These are phyloP conservation scores for Albula goreensis DNA, from an alignment of 2,113 vertebrate species.

Conservation along the genomic window DNA sequence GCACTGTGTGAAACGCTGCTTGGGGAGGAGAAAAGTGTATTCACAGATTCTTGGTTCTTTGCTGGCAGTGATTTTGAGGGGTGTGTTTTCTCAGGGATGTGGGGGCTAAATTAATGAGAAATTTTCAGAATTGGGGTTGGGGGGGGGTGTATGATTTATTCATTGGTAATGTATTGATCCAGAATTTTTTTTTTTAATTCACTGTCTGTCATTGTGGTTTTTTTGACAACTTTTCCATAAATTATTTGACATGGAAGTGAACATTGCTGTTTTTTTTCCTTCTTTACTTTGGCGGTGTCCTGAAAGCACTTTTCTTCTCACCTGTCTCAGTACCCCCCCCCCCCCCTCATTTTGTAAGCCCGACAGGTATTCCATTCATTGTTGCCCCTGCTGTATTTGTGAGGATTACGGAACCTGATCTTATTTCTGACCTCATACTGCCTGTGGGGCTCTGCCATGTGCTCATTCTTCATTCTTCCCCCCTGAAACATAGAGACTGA, in stretches of 20 bases:
- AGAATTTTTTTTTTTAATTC: background rate
- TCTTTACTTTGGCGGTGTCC: constrained; percentile 44
- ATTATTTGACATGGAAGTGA: constrained; percentile 40
- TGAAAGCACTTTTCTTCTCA: constrained; percentile 60
- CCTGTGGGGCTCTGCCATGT: constrained; percentile 52
- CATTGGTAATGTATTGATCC: background rate
- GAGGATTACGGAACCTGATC: constrained; percentile 71
- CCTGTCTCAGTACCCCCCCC: constrained; percentile 57
- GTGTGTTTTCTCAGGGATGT: too few species aligned
- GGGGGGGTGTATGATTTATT: background rate
- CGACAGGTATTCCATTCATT: constrained; percentile 71
- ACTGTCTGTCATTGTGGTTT: background rate
- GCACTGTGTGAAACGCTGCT: too few species aligned
- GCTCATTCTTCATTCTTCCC: constrained; percentile 7
- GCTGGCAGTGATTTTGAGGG: too few species aligned
- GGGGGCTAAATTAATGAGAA: background rate
- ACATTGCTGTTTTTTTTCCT: constrained; percentile 48
- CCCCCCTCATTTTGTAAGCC: constrained; percentile 63
- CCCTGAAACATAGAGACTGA: constrained; percentile 13
- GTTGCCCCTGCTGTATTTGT: constrained; percentile 62
- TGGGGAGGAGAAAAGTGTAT: too few species aligned
- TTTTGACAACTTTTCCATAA: background rate
- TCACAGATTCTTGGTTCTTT: too few species aligned
- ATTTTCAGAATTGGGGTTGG: background rate
- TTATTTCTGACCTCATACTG: constrained; percentile 73